A percentile compares a stretch with the other conserved stretches of the same genome.
Conservation (phyloP, 2,888 invertebrate genomes). For the Automeris io region DNA sequence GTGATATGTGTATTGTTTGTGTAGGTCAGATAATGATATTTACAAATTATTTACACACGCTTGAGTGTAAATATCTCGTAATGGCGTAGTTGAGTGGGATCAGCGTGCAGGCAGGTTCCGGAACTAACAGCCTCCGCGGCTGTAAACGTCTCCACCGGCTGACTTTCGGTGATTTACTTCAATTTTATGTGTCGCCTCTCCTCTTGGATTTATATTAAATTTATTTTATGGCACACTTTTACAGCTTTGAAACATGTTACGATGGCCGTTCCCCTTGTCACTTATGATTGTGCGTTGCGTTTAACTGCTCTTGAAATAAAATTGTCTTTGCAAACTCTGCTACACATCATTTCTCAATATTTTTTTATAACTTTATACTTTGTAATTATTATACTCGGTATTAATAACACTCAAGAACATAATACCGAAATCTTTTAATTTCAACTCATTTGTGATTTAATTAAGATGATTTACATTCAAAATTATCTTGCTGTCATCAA, state of each 20-base stretch:
- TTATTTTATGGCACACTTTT: constrained; percentile 69
- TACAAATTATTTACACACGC: constrained; percentile 22
- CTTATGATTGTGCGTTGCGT: constrained; percentile 25
- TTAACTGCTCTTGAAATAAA: constrained; percentile 4
- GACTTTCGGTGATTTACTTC: constrained; percentile 74
- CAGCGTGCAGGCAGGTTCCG: constrained; percentile 43
- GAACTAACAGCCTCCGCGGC: constrained; percentile 66
- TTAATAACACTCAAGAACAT: too few relatives aligned
- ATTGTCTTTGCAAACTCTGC: too few relatives aligned
- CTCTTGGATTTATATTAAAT: constrained; percentile 67
- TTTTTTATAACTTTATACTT: too few relatives aligned
- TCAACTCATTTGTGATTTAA: too few relatives aligned
- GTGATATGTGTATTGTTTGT: too few relatives aligned
- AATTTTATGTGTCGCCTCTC: constrained; percentile 72
- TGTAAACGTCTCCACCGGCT: constrained; percentile 72
- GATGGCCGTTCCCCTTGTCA: constrained; percentile 43
- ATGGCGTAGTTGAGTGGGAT: constrained; percentile 49
- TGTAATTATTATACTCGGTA: too few relatives aligned
- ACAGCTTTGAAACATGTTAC: constrained; percentile 62
- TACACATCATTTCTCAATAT: too few relatives aligned
- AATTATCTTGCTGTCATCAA: too few relatives aligned
- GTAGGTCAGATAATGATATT: too few relatives aligned
- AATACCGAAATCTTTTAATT: too few relatives aligned
- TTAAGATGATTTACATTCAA: too few relatives aligned
- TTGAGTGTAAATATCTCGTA: constrained; percentile 52